Conservation (phyloP, 2,888 invertebrate species). For the Strigamia transsilvanica region DNA sequence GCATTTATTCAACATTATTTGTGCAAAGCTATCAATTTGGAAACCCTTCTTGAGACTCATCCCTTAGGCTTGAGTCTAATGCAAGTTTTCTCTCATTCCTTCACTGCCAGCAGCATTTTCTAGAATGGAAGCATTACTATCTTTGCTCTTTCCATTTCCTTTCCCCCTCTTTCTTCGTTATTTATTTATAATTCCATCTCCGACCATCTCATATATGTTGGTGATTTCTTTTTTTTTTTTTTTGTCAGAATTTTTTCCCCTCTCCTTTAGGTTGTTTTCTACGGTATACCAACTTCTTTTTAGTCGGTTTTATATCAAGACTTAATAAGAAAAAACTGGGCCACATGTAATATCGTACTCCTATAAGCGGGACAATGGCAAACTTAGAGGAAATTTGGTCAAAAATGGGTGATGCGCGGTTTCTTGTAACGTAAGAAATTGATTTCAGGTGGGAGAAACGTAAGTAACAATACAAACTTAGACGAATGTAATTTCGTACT, state of each 20-base stretch:
- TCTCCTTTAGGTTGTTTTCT: not conserved
- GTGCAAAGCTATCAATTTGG: slow-evolving; percentile 20
- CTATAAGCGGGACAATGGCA: not conserved
- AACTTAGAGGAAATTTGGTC: not conserved
- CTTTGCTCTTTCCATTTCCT: slow-evolving; percentile 20
- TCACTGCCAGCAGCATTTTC: slow-evolving; percentile 15
- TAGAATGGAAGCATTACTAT: slow-evolving; percentile 4
- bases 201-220: slow-evolving; percentile 20
- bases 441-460: too few relatives aligned
- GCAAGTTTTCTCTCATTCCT: slow-evolving; percentile 20
- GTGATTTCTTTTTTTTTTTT: not conserved
- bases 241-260: slow-evolving; percentile 2
- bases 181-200: slow-evolving; percentile 20
- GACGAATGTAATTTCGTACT: too few relatives aligned
- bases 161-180: slow-evolving; percentile 5
- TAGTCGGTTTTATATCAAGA: slow-evolving; percentile 13
- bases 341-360: not conserved
- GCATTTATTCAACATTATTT: slow-evolving; percentile 5
- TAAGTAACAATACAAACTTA: too few relatives aligned
- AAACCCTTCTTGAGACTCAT: not conserved
- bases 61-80: slow-evolving; percentile 4
- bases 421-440: not conserved
- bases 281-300: not conserved
- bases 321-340: not conserved
- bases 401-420: not conserved